Base-by-base conservation (phyloP, 1,140 invertebrate genomes). In the Bombus sibiricus region DNA sequence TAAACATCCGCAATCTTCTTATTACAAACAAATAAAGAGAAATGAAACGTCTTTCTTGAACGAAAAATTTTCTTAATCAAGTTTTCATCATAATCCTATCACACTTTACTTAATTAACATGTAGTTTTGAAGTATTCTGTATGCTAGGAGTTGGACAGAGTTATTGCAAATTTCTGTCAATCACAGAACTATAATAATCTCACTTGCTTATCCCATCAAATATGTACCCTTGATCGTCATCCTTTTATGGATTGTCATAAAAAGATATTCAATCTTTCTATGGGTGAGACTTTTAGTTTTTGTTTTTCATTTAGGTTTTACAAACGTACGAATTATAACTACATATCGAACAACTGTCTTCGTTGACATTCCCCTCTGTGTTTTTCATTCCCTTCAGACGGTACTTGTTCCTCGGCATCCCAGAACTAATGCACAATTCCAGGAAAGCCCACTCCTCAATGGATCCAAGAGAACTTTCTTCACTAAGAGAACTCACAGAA, bases 301-400 rank as follows among this genome's bases (percentile, higher is more conserved):
- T 59, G 18, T 43, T 18, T 28, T 5, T 1, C 18, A n/a, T 62
- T 72, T 87, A 89, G 3, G 81, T 89, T 15, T 89, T 89, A 34
- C 86, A 89, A n/a, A 89, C 57, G 5, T 87, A 89, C 2, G 88
- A 90, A 74, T 89, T 89, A 47, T 89, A 90, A 43, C 86, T 90
- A 62, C 86, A 87, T 34, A 89, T 87, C 6, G 88, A 90, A 34
- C 85, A 89, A 90, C 87, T 89, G 32, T 90, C 88, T 9, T 90
- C 89, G 2, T 78, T 64, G 1, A 28, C 43, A 10, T 69, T 75
- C 0, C 59, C 59, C 10, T 89, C 88, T 1, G 62, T 53, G 13
- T 53, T 8, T 13, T 89, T 89, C n/a, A 57, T 80, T n/a, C 73
- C 78, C 8, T 82, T 89, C 10, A 85, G 13, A 5, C 68, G 85